Percentiles rank a stretch among this genome's conserved stretches.
These are phyloP conservation scores for Drosophila willistoni DNA, from an alignment of 1,140 invertebrate genomes.

Conservation along the genomic window DNA sequence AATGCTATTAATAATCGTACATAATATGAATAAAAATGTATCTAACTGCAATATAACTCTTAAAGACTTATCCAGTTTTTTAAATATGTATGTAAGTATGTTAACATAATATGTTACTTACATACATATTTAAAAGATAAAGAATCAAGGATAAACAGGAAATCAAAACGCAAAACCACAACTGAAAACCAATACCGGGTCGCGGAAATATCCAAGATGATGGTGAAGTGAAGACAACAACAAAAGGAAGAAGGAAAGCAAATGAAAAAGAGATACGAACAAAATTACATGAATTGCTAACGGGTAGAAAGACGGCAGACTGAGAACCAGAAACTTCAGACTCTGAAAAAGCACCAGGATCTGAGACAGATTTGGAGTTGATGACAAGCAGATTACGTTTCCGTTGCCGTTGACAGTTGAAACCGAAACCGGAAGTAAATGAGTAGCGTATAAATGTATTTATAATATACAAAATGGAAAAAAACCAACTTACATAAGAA, in stretches of 20 bases:
- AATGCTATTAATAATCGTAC: background rate
- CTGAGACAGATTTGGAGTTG: conserved; percentile 45
- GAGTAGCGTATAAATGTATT: conserved; percentile 78
- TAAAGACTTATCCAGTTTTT: background rate
- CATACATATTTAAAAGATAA: conserved; percentile 33
- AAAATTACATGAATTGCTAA: conserved; percentile 6
- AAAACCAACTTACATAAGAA: background rate
- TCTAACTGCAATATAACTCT: background rate
- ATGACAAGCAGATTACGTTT: conserved; percentile 80
- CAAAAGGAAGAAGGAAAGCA: conserved; percentile 8
- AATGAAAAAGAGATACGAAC: conserved; percentile 3
- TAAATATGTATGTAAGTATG: too few species aligned
- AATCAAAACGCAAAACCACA: conserved; percentile 69
- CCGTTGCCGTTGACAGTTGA: conserved; percentile 71
- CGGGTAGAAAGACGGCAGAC: background rate
- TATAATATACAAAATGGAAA: conserved; percentile 55
- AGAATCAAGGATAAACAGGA: conserved; percentile 69
- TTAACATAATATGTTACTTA: conserved; percentile 39
- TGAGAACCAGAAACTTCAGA: conserved; percentile 30
- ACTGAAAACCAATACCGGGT: conserved; percentile 57
- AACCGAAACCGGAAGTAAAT: conserved; percentile 70
- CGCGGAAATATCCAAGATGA: conserved; percentile 73
- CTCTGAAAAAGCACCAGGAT: conserved; percentile 28
- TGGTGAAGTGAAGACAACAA: conserved; percentile 40
- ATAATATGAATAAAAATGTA: too few species aligned